Evolutionary conservation across 1,140 invertebrate genomes (phyloP).

Genomic region (Microplitis mediator): DNA sequence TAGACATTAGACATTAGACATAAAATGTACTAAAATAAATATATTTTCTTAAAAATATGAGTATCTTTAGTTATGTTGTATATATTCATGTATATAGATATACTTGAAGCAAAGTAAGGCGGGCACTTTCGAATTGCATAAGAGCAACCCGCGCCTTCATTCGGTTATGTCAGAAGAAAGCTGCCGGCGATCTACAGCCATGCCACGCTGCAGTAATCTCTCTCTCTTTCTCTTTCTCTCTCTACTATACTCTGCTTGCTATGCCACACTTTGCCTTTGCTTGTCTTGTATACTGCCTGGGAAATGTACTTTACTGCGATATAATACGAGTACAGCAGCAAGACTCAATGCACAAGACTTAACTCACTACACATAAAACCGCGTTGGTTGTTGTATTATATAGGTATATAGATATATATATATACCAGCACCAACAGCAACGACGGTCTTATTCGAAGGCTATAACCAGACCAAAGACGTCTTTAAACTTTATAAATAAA

Average conservation of each 20-base stretch:
- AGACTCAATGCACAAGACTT: too few relatives aligned
- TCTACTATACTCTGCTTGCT: conserved; percentile 5
- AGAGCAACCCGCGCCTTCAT: conserved; percentile 58
- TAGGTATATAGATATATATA: too few relatives aligned
- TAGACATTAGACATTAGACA: neutral
- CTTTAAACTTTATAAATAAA: conserved; percentile 51
- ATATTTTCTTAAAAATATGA: conserved; percentile 38
- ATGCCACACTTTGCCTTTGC: too few relatives aligned
- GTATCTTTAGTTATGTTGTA: conserved; percentile 36
- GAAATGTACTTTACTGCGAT: conserved; percentile 44
- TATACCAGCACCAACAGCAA: neutral
- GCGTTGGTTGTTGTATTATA: too few relatives aligned
- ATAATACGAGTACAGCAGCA: neutral
- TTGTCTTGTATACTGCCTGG: conserved; percentile 42
- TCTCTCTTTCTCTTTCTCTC: neutral
- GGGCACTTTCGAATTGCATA: conserved; percentile 64
- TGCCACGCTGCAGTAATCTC: neutral
- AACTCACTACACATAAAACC: too few relatives aligned
- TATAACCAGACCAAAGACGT: conserved; percentile 25
- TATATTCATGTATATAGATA: neutral
- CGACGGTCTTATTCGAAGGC: conserved; percentile 11
- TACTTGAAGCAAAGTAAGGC: conserved; percentile 57
- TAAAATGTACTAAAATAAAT: neutral
- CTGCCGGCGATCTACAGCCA: conserved; percentile 40
- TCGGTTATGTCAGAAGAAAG: conserved; percentile 64